Conservation (phyloP, 2,888 invertebrate genomes). For the Heteropelma amictum region DNA sequence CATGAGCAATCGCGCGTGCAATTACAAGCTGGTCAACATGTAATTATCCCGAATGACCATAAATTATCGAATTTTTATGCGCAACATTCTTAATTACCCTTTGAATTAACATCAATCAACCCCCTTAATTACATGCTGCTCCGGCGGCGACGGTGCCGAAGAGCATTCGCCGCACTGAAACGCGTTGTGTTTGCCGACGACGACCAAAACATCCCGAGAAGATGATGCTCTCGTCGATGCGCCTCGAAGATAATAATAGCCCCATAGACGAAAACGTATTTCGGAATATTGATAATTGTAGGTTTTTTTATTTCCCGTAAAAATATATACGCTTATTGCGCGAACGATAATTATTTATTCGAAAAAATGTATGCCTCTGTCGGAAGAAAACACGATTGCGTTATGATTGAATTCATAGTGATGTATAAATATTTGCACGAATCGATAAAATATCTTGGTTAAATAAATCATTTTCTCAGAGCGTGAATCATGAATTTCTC, state of each 20-base stretch:
- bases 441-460: no score
- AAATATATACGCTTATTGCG: no score
- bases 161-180: slow-evolving; percentile 48
- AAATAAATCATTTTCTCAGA: no score
- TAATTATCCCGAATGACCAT: slow-evolving; percentile 78
- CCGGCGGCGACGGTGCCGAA: slow-evolving; percentile 61
- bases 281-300: neutral
- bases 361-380: no score
- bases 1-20: slow-evolving; percentile 70
- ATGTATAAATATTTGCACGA: no score
- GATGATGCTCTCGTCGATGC: slow-evolving; percentile 27
- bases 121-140: slow-evolving; percentile 76
- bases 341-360: no score
- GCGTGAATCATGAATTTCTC: no score
- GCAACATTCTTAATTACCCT: slow-evolving; percentile 78
- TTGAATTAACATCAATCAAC: slow-evolving; percentile 79
- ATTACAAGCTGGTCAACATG: slow-evolving; percentile 78
- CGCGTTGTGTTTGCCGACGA: neutral
- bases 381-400: no score
- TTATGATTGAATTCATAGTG: no score
- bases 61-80: slow-evolving; percentile 78
- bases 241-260: neutral
- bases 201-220: slow-evolving; percentile 17
- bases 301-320: no score
- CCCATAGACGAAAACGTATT: neutral